Base-by-base conservation (phyloP, 2,113 vertebrate genomes). In the Melierax canorus region DNA sequence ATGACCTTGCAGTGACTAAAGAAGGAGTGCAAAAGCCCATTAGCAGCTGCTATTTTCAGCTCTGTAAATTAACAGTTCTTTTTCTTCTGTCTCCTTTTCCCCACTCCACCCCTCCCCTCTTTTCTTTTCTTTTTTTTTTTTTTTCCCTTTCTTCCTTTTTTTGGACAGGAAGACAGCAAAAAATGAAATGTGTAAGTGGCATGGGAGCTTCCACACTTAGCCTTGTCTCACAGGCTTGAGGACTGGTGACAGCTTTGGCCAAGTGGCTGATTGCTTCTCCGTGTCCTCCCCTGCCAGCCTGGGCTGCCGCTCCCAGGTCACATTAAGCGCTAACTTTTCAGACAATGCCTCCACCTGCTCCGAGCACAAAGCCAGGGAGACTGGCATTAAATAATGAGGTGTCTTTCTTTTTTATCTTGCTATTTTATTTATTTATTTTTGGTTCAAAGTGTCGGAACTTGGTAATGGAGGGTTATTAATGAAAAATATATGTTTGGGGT, bases 41-140 rank as follows among this genome's bases (percentile, higher is more conserved):
- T 96, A 97, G 90, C 93, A 95, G 95, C 94, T 95, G 92, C 97
- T 98, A 86, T 96, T 98, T 96, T 96, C 67, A 92, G 96, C 94
- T 97, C 74, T 76, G 96, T 95, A 95, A 98, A 96, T 97, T 96
- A 98, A 43, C 95, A 86, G 88, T 91, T 93, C 75, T 94, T 94
- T 66, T 78, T 67, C 39, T 59, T 69, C 71, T 88, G 68, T 68
- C 88, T 93, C 73, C 62, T 86, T 87, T 91, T 89, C 38, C 76
- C 39, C 38, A 12, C 64, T 89, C 66, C 34, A 22, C 32, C 32
- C 58, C 48, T 41, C 64, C 56, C 6, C 4, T 79, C 75, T 67
- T 71, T 64, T n/a, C 7, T 21, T 24, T 21, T 22, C 11, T 36
- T 29, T 34, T 11, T 32, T 34, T n/a, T 24, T 32, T 45, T 62